phyloP scores from a whole-genome alignment of 2,888 invertebrate species.

The Eretmocerus hayati region DNA sequence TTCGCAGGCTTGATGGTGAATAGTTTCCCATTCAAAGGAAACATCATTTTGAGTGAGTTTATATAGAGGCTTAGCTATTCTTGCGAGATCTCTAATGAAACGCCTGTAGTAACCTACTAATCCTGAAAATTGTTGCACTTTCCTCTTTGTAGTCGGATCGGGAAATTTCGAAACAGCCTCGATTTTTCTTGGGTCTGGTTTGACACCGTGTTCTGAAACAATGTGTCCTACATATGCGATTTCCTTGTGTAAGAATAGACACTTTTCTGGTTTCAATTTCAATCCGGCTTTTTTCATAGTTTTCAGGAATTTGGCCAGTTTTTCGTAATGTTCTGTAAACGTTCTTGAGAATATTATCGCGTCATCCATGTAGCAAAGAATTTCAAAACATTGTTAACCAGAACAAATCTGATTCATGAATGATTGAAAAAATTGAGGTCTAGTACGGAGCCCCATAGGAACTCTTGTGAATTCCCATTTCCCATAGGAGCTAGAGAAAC shows the following conservation, averaged over 20 bases:
- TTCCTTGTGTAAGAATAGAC: neutral
- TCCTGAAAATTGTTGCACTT: neutral
- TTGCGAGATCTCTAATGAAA: neutral
- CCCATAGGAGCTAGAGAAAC: constrained; percentile 31
- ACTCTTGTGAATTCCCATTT: constrained; percentile 20
- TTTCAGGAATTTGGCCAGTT: neutral
- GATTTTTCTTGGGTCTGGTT: neutral
- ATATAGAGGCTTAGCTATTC: neutral
- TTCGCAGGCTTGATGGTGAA: neutral
- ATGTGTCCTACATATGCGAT: neutral
- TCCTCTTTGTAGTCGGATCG: neutral
- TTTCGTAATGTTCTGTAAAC: neutral
- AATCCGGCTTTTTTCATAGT: neutral
- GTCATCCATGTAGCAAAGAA: neutral
- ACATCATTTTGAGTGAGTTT: neutral
- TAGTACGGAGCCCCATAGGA: neutral
- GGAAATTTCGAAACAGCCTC: neutral
- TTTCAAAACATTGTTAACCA: neutral
- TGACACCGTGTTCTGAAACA: neutral
- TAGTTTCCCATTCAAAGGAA: neutral
- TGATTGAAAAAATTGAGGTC: neutral
- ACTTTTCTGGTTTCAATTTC: neutral
- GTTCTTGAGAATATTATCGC: neutral
- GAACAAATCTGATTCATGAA: neutral
- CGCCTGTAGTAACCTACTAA: neutral